Percentiles rank a stretch among this genome's conserved stretches.
Evolutionary conservation across 37 sponge, comb jelly and placozoan species (phyloP).

Genomic region (Hexactinellida sp.): DNA sequence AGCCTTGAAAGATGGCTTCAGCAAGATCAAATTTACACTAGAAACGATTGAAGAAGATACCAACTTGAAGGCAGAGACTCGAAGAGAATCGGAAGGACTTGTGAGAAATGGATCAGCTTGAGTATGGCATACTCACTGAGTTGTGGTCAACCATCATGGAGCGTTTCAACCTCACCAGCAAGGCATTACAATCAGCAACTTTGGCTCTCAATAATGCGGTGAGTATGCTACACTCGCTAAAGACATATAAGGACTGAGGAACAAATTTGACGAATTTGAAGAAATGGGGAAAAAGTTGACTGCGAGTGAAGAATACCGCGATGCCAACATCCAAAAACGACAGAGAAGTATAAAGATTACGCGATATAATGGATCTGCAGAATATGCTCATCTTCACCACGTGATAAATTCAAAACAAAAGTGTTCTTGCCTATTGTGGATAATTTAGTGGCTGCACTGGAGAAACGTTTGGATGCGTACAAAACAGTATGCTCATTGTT

Average conservation of each 20-base stretch:
- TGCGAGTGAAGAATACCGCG: not conserved
- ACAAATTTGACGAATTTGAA: not conserved
- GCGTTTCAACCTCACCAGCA: not conserved
- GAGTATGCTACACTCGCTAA: slow-evolving; percentile 5
- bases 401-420: not conserved
- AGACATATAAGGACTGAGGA: not conserved
- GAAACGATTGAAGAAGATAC: not conserved
- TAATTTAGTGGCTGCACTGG: not conserved
- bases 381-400: not conserved
- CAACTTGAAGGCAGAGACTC: not conserved
- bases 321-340: not conserved
- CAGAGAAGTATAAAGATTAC: not conserved
- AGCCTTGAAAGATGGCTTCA: slow-evolving; percentile 16
- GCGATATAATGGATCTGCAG: not conserved
- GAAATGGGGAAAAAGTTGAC: not conserved
- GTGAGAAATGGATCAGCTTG: not conserved
- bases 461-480: not conserved
- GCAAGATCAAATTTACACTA: not conserved
- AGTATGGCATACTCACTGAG: not conserved
- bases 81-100: slow-evolving; percentile 2
- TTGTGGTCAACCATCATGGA: slow-evolving; percentile 16
- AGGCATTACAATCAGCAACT: not conserved
- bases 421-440: not conserved
- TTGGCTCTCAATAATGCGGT: slow-evolving; percentile 11
- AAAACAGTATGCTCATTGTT: not conserved